Conservation (phyloP, 2,888 invertebrate species). For the Nomada fucata region DNA sequence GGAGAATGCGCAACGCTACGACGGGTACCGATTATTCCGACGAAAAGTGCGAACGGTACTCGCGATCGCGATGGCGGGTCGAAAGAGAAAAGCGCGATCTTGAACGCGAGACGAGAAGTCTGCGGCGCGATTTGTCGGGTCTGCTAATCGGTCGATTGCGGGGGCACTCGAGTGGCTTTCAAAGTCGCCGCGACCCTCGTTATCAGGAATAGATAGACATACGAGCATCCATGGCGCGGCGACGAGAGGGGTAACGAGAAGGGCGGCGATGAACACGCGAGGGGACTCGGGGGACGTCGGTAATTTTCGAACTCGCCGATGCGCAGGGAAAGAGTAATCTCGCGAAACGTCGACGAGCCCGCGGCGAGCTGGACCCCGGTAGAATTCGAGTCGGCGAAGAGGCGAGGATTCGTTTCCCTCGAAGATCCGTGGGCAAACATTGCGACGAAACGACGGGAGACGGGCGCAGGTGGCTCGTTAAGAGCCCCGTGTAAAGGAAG, state of each 20-base stretch:
- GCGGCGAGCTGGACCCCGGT: neutral
- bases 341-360: neutral
- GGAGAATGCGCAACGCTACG: no score
- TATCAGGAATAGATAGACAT: slow-evolving; percentile 30
- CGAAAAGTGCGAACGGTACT: no score
- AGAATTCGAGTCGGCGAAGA: slow-evolving; percentile 26
- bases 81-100: neutral
- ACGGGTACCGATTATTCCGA: neutral
- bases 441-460: slow-evolving; percentile 40
- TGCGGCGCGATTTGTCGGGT: slow-evolving; percentile 22
- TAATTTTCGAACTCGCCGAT: slow-evolving; percentile 38
- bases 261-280: slow-evolving; percentile 13
- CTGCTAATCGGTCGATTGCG: slow-evolving; percentile 16
- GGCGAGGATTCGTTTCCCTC: slow-evolving; percentile 44
- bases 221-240: slow-evolving; percentile 16
- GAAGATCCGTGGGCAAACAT: neutral
- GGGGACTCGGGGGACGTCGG: neutral
- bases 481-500: slow-evolving; percentile 41
- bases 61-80: no score
- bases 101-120: slow-evolving; percentile 1
- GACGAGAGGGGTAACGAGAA: neutral
- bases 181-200: slow-evolving; percentile 39
- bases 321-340: slow-evolving; percentile 28
- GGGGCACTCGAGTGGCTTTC: slow-evolving; percentile 49
- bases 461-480: slow-evolving; percentile 27